Evolutionary conservation across 2,113 vertebrate species (phyloP).

Genomic region (Danio rerio): DNA sequence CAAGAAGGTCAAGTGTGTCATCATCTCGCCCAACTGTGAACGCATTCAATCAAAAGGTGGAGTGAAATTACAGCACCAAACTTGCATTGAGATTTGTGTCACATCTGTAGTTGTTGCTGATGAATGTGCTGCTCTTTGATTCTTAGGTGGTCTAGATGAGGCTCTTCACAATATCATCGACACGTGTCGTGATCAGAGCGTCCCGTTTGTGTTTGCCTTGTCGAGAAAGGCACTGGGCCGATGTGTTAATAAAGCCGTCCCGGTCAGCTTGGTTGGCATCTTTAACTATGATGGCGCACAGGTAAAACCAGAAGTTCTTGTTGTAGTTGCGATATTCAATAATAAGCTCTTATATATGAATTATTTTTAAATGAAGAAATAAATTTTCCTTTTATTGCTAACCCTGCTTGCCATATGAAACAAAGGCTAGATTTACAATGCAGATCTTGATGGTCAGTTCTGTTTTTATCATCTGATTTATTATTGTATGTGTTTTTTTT

Average conservation of each 20-base stretch:
- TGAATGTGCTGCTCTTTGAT: background rate
- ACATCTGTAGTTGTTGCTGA: background rate
- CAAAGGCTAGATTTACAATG: no score
- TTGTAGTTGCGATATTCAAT: background rate
- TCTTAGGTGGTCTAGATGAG: conserved; percentile 92
- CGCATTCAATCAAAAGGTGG: conserved; percentile 94
- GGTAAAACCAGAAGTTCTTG: conserved; percentile 72
- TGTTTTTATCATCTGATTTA: no score
- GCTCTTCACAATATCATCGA: conserved; percentile 91
- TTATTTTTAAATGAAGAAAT: no score
- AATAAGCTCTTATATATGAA: no score
- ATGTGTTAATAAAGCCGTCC: conserved; percentile 94
- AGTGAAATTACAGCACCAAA: background rate
- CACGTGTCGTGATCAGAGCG: conserved; percentile 87
- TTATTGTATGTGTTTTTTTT: no score
- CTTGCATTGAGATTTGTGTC: background rate
- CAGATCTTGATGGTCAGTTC: no score
- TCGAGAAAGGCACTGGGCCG: conserved; percentile 92
- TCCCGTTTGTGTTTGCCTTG: conserved; percentile 94
- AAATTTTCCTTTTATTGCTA: no score
- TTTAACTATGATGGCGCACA: conserved; percentile 98
- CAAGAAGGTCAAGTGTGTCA: conserved; percentile 90
- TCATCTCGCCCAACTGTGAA: conserved; percentile 98
- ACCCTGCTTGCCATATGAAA: no score
- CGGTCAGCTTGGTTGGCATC: conserved; percentile 96